Percentiles rank a stretch among this genome's conserved stretches.
phyloP scores from a whole-genome alignment of 35 echinoderm and acorn worm genomes.

The Heliocidaris tuberculata region DNA sequence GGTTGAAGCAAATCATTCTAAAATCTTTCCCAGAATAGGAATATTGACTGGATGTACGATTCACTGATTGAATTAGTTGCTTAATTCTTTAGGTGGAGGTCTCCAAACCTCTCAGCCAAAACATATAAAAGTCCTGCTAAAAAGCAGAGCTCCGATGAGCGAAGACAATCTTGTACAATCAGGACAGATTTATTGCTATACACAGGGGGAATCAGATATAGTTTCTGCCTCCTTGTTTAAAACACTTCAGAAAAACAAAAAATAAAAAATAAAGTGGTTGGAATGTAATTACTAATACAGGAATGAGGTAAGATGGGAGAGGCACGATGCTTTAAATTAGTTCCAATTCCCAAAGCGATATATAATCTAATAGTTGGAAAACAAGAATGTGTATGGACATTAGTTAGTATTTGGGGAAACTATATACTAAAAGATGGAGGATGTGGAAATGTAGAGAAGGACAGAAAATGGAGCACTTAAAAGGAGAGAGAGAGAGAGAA shows the following conservation, averaged over 20 bases:
- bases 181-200: background rate
- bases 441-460: background rate
- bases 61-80: conserved; percentile 12
- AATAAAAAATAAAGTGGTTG: background rate
- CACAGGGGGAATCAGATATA: background rate
- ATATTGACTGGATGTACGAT: background rate
- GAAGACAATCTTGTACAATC: background rate
- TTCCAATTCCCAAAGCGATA: background rate
- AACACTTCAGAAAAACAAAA: background rate
- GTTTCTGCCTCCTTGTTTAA: background rate
- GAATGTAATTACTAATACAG: background rate
- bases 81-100: background rate
- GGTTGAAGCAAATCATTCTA: background rate
- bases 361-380: background rate
- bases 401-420: background rate
- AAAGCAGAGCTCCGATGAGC: background rate
- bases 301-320: background rate
- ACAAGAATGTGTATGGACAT: background rate
- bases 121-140: background rate
- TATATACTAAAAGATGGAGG: background rate
- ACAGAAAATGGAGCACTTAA: background rate
- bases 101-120: background rate
- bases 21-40: background rate
- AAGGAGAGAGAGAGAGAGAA: background rate
- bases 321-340: background rate